Conservation (phyloP, 2,888 invertebrate species). For the Tricholauxania praeusta region DNA sequence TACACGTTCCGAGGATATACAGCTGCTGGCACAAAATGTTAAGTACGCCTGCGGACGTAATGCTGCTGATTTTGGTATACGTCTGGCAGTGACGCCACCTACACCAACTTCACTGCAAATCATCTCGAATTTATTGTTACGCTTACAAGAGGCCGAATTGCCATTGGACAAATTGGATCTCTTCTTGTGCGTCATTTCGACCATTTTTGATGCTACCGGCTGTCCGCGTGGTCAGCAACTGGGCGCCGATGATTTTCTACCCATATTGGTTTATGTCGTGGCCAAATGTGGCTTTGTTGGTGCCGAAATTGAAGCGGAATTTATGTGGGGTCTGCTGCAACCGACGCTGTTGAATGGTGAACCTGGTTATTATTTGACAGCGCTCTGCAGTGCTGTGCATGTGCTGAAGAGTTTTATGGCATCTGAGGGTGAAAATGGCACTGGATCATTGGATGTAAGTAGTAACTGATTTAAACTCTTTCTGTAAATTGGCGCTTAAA, state of each 20-base stretch:
- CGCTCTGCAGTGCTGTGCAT: conserved; percentile 89
- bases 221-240: conserved; percentile 69
- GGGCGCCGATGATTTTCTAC: conserved; percentile 91
- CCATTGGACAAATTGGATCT: conserved; percentile 94
- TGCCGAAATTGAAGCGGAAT: conserved; percentile 95
- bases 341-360: conserved; percentile 92
- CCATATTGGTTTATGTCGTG: conserved; percentile 91
- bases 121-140: conserved; percentile 82
- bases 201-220: conserved; percentile 81
- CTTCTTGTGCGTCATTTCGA: conserved; percentile 87
- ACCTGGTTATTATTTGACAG: conserved; percentile 94
- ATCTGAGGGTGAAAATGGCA: conserved; percentile 65
- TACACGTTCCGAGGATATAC: conserved; percentile 78
- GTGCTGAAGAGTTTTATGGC: conserved; percentile 68
- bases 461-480: too few relatives aligned
- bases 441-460: conserved; percentile 67
- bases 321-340: conserved; percentile 95
- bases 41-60: conserved; percentile 65
- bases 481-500: too few relatives aligned
- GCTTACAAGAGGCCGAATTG: conserved; percentile 91
- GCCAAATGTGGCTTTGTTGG: conserved; percentile 90
- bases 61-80: conserved; percentile 66
- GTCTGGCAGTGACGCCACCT: conserved; percentile 80
- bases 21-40: conserved; percentile 72
- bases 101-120: conserved; percentile 79